These are phyloP conservation scores for Tetanocera ferruginea DNA, from an alignment of 2,888 invertebrate genomes.

Conservation along the genomic window DNA sequence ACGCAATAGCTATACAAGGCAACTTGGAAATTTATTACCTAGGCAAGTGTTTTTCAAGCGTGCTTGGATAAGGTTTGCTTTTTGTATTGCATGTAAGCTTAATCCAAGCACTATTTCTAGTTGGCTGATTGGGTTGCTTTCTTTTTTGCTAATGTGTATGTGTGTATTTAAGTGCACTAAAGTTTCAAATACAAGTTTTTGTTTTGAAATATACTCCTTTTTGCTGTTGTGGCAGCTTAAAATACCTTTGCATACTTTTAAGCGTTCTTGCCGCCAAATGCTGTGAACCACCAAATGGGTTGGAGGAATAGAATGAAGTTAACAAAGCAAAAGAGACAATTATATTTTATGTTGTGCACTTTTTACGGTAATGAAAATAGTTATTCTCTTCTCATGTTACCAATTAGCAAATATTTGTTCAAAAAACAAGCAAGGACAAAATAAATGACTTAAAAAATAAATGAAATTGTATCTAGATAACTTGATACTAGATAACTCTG, in stretches of 20 bases:
- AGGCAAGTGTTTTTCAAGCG: too few relatives aligned
- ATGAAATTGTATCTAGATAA: too few relatives aligned
- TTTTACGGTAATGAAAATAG: constrained; percentile 12
- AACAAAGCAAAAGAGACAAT: neutral
- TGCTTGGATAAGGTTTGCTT: too few relatives aligned
- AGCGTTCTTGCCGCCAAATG: neutral
- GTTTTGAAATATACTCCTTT: neutral
- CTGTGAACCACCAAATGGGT: neutral
- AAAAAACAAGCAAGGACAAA: too few relatives aligned
- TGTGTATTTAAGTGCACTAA: neutral
- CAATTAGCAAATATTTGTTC: neutral
- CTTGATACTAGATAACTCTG: too few relatives aligned
- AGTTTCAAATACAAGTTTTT: neutral
- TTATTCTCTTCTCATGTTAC: neutral
- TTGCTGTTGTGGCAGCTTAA: neutral
- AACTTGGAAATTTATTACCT: too few relatives aligned
- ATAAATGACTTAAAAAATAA: too few relatives aligned
- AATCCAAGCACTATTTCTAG: too few relatives aligned
- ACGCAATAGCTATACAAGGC: too few relatives aligned
- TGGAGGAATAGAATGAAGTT: neutral
- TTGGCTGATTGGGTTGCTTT: too few relatives aligned
- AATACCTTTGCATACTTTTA: constrained; percentile 9
- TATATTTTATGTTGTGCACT: neutral
- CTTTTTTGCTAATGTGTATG: too few relatives aligned
- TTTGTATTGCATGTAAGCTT: too few relatives aligned